Evolutionary conservation across 1,140 invertebrate genomes (phyloP).

Genomic region (Venustaconcha ellipsiformis): DNA sequence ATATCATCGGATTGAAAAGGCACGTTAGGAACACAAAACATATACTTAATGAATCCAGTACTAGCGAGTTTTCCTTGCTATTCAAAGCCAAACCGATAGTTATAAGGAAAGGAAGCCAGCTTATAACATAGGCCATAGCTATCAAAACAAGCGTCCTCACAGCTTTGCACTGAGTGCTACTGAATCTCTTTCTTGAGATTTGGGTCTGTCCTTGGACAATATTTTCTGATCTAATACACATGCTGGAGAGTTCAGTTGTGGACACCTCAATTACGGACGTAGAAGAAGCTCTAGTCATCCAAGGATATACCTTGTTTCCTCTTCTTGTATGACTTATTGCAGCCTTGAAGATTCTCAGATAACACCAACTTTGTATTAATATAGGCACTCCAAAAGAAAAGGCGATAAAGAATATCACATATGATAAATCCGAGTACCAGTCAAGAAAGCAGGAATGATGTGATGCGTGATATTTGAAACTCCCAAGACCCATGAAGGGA

Average conservation of each 20-base stretch:
- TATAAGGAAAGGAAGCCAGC: conserved; percentile 19
- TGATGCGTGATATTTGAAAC: conserved; percentile 5
- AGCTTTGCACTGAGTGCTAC: conserved; percentile 20
- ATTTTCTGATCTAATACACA: neutral
- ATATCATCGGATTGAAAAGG: conserved; percentile 25
- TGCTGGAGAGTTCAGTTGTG: neutral
- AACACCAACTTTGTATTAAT: conserved; percentile 19
- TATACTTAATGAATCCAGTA: conserved; percentile 2
- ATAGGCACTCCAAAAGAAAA: conserved; percentile 8
- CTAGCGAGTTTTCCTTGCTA: neutral
- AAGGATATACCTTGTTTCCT: conserved; percentile 12
- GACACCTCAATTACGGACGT: neutral
- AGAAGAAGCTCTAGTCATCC: neutral
- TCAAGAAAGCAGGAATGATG: conserved; percentile 12
- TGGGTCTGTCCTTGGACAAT: neutral
- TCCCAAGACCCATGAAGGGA: neutral
- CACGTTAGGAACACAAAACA: conserved; percentile 21
- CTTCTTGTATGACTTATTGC: conserved; percentile 9
- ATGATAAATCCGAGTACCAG: conserved; percentile 5
- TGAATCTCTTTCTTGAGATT: neutral
- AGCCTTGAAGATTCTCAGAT: conserved; percentile 23
- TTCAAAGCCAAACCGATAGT: neutral
- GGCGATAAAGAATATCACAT: conserved; percentile 4
- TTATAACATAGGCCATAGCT: conserved; percentile 15
- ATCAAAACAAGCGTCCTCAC: conserved; percentile 28